Base-by-base conservation (phyloP, 2,888 invertebrate species). In the Hipparchia sbordonii region DNA sequence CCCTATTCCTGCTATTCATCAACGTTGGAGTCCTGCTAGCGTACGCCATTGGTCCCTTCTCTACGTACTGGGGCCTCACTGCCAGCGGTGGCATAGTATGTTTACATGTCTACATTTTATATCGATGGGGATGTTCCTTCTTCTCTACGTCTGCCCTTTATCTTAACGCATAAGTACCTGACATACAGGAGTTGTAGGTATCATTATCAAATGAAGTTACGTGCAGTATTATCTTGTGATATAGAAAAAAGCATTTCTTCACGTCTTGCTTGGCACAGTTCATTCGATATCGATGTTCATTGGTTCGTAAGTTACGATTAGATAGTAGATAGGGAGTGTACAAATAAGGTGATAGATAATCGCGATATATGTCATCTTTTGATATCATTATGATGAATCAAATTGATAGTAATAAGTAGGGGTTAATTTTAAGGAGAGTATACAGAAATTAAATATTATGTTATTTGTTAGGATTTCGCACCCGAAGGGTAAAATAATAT, bases 1-100 rank as follows among this genome's bases (percentile, higher is more conserved):
- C 98, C 0, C 94, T 97, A 4, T 96, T 98, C 88, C 96, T 97
- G 71, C 93, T 97, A 10, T 97, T 97, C 87, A 96, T 97, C 79
- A 95, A 95, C 80, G 77, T 95, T 23, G 98, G 97, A 0, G 95
- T 97, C 78, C 85, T 97, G 0, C 95, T 96, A 73, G 95, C 96
- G 0, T 97, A 97, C 82, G 92, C 94, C 0, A 95, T 96, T 80
- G 98, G 97, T 0, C 98, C 96, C 0, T 96, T 94, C 89, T 94
- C 96, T 0, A 90, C 94, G 0, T 97, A 97, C 90, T 93, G 95
- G 82, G 93, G 95, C 0, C 93, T 97, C 74, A 96, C 96, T 71
- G 95, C 96, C 56, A 85, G 95, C 0, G 96, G 96, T 61, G 93
- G 96, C 0, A 86, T 95, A 0, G 23, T 23, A 23, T 23, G 23